Evolutionary conservation across 2,113 vertebrate species (phyloP).

Genomic region (Corythoichthys intestinalis): DNA sequence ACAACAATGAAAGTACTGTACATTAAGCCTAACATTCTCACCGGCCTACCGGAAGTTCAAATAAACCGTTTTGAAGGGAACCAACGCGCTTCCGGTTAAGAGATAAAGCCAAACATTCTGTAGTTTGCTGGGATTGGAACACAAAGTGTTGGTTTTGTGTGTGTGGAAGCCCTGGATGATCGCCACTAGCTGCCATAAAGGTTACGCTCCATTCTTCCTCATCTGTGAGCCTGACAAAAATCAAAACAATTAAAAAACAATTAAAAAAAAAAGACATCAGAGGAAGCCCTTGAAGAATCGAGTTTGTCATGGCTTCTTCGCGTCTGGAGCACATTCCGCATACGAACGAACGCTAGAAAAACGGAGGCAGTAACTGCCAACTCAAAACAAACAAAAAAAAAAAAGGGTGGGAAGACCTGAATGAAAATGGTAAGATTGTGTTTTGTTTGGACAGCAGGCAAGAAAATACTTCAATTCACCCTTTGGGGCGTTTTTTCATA

Average conservation of each 20-base stretch:
- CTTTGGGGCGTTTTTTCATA: conserved; percentile 25
- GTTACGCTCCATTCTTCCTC: conserved; percentile 58
- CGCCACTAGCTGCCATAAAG: conserved; percentile 77
- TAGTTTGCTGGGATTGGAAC: conserved; percentile 69
- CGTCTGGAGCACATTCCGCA: conserved; percentile 46
- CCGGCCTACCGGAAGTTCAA: conserved; percentile 39
- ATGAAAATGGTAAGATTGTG: conserved; percentile 43
- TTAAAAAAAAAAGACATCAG: conserved; percentile 53
- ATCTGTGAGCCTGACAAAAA: conserved; percentile 49
- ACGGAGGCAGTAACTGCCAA: conserved; percentile 56
- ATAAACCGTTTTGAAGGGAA: conserved; percentile 30
- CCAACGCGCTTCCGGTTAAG: not conserved
- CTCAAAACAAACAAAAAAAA: conserved; percentile 17
- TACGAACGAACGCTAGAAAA: conserved; percentile 44
- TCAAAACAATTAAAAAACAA: conserved; percentile 18
- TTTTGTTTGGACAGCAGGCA: conserved; percentile 35
- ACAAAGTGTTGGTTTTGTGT: conserved; percentile 32
- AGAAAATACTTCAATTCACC: conserved; percentile 38
- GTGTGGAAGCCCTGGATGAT: conserved; percentile 80
- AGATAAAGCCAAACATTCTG: conserved; percentile 52
- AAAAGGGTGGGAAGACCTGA: conserved; percentile 67
- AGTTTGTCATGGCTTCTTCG: conserved; percentile 61
- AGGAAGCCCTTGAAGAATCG: conserved; percentile 74
- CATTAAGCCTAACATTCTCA: conserved; percentile 60
- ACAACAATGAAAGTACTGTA: conserved; percentile 67